These are phyloP conservation scores for Etheostoma cragini DNA, from an alignment of 2,113 vertebrate genomes.

Conservation along the genomic window DNA sequence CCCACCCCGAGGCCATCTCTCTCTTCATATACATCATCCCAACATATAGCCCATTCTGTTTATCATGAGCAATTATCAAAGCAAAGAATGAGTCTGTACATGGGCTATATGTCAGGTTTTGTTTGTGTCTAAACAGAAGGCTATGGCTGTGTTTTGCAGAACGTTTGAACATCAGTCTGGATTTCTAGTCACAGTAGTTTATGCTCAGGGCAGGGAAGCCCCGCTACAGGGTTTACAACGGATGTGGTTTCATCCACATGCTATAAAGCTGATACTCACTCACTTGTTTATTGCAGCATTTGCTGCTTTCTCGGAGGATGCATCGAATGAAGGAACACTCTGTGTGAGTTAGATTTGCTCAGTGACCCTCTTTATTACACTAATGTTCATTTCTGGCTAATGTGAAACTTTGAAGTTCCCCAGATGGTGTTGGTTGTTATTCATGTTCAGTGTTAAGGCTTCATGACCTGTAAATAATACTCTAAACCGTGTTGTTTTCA, in stretches of 20 bases:
- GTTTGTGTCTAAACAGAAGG: slow-evolving; percentile 7
- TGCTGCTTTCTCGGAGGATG: slow-evolving; percentile 49
- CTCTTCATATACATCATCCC: background rate
- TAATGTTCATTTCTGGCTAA: slow-evolving; percentile 83
- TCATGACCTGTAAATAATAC: slow-evolving; percentile 84
- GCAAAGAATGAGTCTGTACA: background rate
- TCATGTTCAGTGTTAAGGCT: slow-evolving; percentile 81
- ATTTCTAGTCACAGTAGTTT: slow-evolving; percentile 46
- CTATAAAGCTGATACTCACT: slow-evolving; percentile 52
- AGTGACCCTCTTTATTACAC: slow-evolving; percentile 77
- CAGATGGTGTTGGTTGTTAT: slow-evolving; percentile 80
- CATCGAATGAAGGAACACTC: slow-evolving; percentile 44
- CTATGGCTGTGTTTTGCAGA: background rate
- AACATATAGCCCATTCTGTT: background rate
- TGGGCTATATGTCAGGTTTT: background rate
- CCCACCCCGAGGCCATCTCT: background rate
- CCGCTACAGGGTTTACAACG: slow-evolving; percentile 50
- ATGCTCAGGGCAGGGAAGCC: slow-evolving; percentile 26
- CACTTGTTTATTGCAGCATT: slow-evolving; percentile 64
- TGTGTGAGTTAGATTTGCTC: slow-evolving; percentile 71
- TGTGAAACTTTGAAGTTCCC: slow-evolving; percentile 85
- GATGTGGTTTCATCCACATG: slow-evolving; percentile 47
- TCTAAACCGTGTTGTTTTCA: slow-evolving; percentile 79
- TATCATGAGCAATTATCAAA: background rate
- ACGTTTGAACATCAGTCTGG: slow-evolving; percentile 17